phyloP scores from a whole-genome alignment of 2,797 vertebrate species.

The Semotilus atromaculatus region DNA sequence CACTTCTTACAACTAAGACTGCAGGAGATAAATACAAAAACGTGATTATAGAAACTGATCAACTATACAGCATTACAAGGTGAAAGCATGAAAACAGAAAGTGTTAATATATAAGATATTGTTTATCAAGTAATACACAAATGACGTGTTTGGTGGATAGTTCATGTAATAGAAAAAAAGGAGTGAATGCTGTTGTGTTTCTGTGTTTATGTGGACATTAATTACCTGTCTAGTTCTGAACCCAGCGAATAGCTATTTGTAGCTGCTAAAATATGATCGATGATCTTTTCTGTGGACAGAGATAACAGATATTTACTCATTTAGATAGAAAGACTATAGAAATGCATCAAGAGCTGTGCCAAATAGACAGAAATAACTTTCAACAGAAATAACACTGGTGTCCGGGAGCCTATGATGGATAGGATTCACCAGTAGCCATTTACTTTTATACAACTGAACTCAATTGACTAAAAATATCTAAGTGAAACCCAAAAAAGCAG shows the following conservation, averaged over 20 bases:
- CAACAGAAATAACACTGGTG: not conserved
- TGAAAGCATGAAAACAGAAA: not conserved
- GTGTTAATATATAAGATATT: not conserved
- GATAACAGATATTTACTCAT: not conserved
- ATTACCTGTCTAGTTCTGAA: slow-evolving; percentile 69
- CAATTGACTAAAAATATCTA: no score
- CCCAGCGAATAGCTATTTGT: slow-evolving; percentile 68
- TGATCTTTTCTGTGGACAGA: slow-evolving; percentile 67
- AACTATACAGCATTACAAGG: not conserved
- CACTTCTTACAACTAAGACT: slow-evolving; percentile 93
- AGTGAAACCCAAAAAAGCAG: no score
- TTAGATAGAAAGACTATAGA: not conserved
- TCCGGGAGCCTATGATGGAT: no score
- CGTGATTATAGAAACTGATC: not conserved
- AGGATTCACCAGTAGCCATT: no score
- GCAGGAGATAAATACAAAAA: slow-evolving; percentile 38
- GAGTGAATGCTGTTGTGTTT: not conserved
- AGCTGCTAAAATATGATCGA: slow-evolving; percentile 66
- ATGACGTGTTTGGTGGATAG: not conserved
- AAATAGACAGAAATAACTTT: not conserved
- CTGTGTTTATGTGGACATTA: not conserved
- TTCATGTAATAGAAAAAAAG: not conserved
- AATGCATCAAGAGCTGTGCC: not conserved
- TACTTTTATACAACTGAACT: no score
- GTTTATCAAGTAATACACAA: not conserved